phyloP scores from a whole-genome alignment of 2,113 vertebrate genomes.

The Hemiscyllium ocellatum region DNA sequence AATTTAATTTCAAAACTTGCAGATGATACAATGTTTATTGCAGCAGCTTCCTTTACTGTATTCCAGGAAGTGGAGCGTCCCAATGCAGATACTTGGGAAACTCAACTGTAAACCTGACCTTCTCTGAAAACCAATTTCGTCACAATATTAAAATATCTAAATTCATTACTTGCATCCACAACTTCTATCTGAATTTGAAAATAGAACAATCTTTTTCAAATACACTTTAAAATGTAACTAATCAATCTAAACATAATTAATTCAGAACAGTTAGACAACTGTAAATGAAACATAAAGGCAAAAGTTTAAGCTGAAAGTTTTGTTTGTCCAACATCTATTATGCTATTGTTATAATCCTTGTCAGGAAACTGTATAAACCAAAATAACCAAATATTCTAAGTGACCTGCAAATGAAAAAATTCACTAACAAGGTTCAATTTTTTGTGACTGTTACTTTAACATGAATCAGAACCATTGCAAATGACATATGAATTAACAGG shows the following conservation, averaged over 20 bases:
- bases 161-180: neutral
- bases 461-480: no score
- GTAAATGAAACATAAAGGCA: neutral
- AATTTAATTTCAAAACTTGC: no score
- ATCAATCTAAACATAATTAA: neutral
- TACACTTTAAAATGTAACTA: neutral
- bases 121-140: neutral
- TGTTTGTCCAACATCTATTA: neutral
- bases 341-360: no score
- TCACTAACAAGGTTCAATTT: no score
- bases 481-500: no score
- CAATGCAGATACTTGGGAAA: neutral
- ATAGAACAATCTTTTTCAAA: neutral
- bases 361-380: no score
- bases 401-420: no score
- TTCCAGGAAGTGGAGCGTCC: no score
- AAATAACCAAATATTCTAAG: no score
- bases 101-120: neutral
- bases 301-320: neutral
- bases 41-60: no score
- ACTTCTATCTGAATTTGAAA: neutral
- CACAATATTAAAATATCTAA: neutral
- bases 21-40: no score
- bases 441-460: no score
- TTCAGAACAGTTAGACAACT: neutral